Evolutionary conservation across 92 coral and sea anemone genomes (phyloP).

Genomic region (Actinernus sp.): DNA sequence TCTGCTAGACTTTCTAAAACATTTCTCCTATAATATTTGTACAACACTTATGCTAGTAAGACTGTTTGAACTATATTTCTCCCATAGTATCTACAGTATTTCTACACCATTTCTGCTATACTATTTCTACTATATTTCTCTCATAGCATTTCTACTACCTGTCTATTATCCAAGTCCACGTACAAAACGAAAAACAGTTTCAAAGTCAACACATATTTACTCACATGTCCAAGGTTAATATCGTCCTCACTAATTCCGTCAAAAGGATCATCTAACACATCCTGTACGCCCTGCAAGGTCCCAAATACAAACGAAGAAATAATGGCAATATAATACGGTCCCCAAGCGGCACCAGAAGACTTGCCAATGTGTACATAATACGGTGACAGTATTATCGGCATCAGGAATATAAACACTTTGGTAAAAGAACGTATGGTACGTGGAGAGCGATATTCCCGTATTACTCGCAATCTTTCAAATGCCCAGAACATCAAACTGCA

Average conservation of each 20-base stretch:
- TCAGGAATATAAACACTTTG: constrained; percentile 94
- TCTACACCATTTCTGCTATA: too few relatives aligned
- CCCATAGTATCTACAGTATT: too few relatives aligned
- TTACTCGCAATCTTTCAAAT: constrained; percentile 92
- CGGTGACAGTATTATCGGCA: constrained; percentile 95
- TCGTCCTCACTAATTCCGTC: constrained; percentile 99
- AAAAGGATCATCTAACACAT: constrained; percentile 95
- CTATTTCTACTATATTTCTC: too few relatives aligned
- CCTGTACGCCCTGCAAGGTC: constrained; percentile 96
- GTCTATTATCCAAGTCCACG: too few relatives aligned
- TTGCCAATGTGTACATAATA: constrained; percentile 90
- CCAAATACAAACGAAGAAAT: constrained; percentile 91
- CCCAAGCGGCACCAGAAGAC: constrained; percentile 77
- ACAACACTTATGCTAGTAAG: too few relatives aligned
- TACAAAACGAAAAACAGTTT: too few relatives aligned
- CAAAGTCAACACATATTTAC: too few relatives aligned
- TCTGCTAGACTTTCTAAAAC: too few relatives aligned
- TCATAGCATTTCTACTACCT: too few relatives aligned
- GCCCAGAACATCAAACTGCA: constrained; percentile 97
- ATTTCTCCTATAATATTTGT: too few relatives aligned
- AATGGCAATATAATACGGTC: constrained; percentile 88
- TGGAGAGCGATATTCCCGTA: constrained; percentile 97
- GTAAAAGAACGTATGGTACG: constrained; percentile 97
- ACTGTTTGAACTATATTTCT: too few relatives aligned
- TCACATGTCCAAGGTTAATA: constrained; percentile 91